Base-by-base conservation (phyloP, 2,113 vertebrate species). In the Apodemus sylvaticus region DNA sequence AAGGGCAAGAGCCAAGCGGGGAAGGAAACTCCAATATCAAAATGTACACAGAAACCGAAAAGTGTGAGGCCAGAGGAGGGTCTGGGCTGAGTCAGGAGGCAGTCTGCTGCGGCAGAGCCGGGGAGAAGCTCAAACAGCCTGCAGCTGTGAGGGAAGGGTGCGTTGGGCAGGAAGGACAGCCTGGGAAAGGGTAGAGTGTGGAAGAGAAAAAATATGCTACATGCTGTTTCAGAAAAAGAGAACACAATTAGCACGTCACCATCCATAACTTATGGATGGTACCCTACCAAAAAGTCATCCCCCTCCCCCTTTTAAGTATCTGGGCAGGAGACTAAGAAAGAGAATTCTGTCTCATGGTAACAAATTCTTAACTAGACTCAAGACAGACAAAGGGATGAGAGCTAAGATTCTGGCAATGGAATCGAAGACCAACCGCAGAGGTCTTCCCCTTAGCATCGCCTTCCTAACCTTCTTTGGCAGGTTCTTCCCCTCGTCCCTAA, bases 101-200 rank as follows among this genome's bases (percentile, higher is more conserved):
- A 94, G 48, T 60, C 1, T 68, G 94, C 45, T 87, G 89, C 95
- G 90, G 93, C 39, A 81, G 86, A 71, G 36, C 29, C 7, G 87
- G 51, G n/a, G 11, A 73, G 39, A 86, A 74, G 60, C 42, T 66
- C 79, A 55, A 70, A 53, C 34, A 48, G 66, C 24, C 62, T 86
- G 19, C 68, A 34, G 77, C 86, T 34, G 70, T 13, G 16, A 1
- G 39, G 73, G 20, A 55, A 92, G 74, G 83, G 60, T 58, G 48
- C 39, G 66, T 42, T 78, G n/a, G 64, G 92, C 19, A 36, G 0
- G 64, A 92, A 26, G n/a, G 3, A 36, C 93, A 91, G 90, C 76
- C 85, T 90, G 66, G 70, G 94, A 90, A 93, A 93, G 88, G 78
- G 82, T 81, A n/a, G 66, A 86, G 76, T 86, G 1, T 82, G 88